These are phyloP conservation scores for Aphelenchoides besseyi DNA, from an alignment of 1,140 invertebrate genomes.

Conservation along the genomic window DNA sequence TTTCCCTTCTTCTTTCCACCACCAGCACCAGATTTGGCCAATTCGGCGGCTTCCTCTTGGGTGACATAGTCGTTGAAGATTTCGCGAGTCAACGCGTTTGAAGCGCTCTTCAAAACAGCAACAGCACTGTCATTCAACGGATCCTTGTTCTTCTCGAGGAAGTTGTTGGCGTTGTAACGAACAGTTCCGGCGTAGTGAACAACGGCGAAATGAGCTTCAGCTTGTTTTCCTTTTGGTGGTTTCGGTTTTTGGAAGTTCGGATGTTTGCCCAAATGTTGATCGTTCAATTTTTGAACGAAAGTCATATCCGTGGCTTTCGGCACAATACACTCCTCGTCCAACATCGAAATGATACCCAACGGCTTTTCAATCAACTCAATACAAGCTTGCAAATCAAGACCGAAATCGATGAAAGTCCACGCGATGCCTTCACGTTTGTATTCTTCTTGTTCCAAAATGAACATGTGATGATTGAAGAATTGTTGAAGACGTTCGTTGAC, in stretches of 20 bases:
- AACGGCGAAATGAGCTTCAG: constrained; percentile 69
- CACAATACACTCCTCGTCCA: constrained; percentile 99
- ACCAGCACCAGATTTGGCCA: constrained; percentile 49
- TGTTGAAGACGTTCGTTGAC: constrained; percentile 99
- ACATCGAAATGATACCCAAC: constrained; percentile 99
- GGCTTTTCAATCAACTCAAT: constrained; percentile 99
- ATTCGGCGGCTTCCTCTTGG: constrained; percentile 55
- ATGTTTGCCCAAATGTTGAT: constrained; percentile 97
- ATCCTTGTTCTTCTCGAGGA: constrained; percentile 63
- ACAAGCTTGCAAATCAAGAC: constrained; percentile 95
- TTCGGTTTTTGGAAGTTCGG: constrained; percentile 90
- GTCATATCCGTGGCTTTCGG: constrained; percentile 98
- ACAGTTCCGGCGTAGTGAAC: constrained; percentile 63
- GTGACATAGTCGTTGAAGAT: constrained; percentile 60
- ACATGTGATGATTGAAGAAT: constrained; percentile 99
- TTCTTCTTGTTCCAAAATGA: constrained; percentile 98
- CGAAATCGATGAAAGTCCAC: constrained; percentile 99
- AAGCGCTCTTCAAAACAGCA: constrained; percentile 73
- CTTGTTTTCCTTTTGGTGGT: constrained; percentile 88
- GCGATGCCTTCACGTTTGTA: constrained; percentile 95
- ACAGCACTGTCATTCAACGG: constrained; percentile 79
- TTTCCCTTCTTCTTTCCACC: constrained; percentile 62
- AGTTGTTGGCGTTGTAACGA: constrained; percentile 66
- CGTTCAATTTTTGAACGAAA: constrained; percentile 95
- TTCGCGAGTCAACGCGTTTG: constrained; percentile 53